Evolutionary conservation across 2,888 invertebrate species (phyloP), one percentile per base, ranked within the genome.

Genomic region (Acrobasis suavella): DNA sequence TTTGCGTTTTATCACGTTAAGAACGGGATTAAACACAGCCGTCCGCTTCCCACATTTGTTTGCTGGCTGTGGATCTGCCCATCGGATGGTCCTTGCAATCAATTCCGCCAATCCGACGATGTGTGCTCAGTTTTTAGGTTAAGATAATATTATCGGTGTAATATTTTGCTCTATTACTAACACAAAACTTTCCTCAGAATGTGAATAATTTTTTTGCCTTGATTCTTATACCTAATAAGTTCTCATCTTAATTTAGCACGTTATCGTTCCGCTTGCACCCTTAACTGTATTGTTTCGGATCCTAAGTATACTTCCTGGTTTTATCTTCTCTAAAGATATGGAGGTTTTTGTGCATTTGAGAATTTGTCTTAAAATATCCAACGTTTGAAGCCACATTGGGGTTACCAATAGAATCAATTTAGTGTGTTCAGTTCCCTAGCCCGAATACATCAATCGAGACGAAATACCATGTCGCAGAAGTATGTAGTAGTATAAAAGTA

Each of bases 61-160:
- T 68, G 64, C 65, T 22, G 49, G 60, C 67, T 63, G 67, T 68
- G 66, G 66, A 70, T 67, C 50, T 46, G 50, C 62, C 67, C 42
- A 49, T 54, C 66, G 65, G 64, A 67, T 65, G 59, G 64, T 58
- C 64, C 68, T 62, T 66, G 66, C 64, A 68, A 70, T 70, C 67
- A 65, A 66, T 67, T 63, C 59, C 12, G 59, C 56, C 42, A 46
- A 32, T 32, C 32, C n/a, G 46, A 14, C 46, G 12, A 46, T 46
- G 10, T 46, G 46, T 46, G 46, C n/a, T 46, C n/a, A 46, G 14
- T 46, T 46, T 46, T 46, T 46, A 46, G 46, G 46, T 46, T 10
- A 46, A 46, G 46, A 14, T 12, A 46, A 14, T 46, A 12, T 46
- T 46, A 6, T 46, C n/a, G 9, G 14, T 2, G 14, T 12, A n/a